Conservation (phyloP, 2,113 vertebrate species). For the Erythrocercus mccallii region DNA sequence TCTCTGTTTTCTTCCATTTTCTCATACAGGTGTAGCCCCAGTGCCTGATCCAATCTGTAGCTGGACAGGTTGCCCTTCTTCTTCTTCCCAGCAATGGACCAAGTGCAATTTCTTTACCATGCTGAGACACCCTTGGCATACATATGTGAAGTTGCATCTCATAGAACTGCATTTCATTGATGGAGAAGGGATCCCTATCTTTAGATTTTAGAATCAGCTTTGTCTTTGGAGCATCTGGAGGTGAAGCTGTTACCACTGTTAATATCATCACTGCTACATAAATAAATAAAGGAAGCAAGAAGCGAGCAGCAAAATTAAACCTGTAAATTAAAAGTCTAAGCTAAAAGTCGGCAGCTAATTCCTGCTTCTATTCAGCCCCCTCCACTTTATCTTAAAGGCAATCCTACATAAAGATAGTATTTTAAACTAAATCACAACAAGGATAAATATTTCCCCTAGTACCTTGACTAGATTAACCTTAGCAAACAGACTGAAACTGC, state of each 20-base stretch:
- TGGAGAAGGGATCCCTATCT: background rate
- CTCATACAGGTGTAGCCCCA: background rate
- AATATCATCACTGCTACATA: constrained; percentile 17
- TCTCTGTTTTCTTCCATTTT: background rate
- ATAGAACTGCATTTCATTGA: background rate
- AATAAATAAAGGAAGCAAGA: constrained; percentile 37
- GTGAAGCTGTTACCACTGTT: background rate
- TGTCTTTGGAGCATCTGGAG: background rate
- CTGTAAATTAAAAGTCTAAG: constrained; percentile 27
- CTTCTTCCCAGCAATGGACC: background rate
- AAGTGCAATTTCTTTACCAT: background rate
- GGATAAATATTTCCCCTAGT: constrained; percentile 19
- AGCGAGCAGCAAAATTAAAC: constrained; percentile 40
- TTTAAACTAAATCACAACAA: constrained; percentile 33
- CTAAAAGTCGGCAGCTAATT: background rate
- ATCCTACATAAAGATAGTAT: background rate
- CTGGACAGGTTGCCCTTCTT: background rate
- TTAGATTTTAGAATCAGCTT: background rate
- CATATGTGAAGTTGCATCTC: background rate
- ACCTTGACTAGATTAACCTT: constrained; percentile 43
- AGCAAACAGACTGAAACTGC: constrained; percentile 9
- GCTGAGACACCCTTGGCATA: background rate
- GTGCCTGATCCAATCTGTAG: background rate
- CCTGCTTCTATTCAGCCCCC: background rate
- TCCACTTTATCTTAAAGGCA: constrained; percentile 17